A percentile compares a stretch with the other conserved stretches of the same genome.
Evolutionary conservation across 2,797 vertebrate species (phyloP).

Genomic region (Lithobates pipiens): DNA sequence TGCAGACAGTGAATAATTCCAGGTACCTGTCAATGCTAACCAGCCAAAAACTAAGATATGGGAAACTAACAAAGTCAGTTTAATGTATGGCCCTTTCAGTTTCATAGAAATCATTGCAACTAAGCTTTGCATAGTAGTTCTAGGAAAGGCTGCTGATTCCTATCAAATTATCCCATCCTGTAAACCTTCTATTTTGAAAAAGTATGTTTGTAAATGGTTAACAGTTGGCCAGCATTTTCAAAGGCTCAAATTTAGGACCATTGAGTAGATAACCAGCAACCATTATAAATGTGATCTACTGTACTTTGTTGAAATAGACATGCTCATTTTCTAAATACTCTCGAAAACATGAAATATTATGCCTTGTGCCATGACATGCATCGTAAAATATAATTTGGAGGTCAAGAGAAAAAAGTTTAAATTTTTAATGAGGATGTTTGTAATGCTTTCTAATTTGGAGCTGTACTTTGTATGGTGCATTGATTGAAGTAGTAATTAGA

Average conservation of each 20-base stretch:
- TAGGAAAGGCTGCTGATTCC: background rate
- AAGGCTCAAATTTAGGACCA: background rate
- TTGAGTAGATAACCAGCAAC: background rate
- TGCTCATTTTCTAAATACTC: background rate
- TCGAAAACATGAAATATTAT: background rate
- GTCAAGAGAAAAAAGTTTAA: slow-evolving; percentile 15
- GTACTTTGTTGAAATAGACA: background rate
- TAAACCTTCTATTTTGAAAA: background rate
- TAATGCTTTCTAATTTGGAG: slow-evolving; percentile 44
- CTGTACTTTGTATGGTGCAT: slow-evolving; percentile 33
- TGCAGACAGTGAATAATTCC: too few relatives aligned
- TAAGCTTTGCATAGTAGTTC: background rate
- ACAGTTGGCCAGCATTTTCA: background rate
- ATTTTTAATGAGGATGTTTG: slow-evolving; percentile 47
- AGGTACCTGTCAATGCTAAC: too few relatives aligned
- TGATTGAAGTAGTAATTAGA: slow-evolving; percentile 46
- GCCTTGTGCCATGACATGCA: background rate
- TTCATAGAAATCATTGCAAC: too few relatives aligned
- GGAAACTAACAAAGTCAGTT: background rate
- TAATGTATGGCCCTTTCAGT: background rate
- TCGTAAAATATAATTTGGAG: slow-evolving; percentile 24
- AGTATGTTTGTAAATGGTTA: background rate
- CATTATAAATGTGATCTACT: background rate
- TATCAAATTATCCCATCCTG: background rate
- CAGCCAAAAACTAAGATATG: background rate